phyloP scores from a whole-genome alignment of 2,888 invertebrate species.

The Drosophila gaucha region DNA sequence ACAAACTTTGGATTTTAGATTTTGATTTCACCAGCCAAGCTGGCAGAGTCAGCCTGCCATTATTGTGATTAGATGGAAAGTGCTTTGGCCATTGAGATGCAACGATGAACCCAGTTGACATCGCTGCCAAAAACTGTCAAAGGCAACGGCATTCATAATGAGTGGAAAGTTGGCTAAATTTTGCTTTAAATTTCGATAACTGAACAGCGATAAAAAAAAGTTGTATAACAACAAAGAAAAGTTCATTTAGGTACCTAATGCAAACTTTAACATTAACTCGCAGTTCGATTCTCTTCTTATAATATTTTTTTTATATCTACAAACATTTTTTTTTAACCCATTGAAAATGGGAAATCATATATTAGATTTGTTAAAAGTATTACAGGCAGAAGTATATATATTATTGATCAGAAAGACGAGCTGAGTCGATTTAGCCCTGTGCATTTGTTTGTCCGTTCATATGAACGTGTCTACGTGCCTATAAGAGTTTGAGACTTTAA shows the following conservation, averaged over 20 bases:
- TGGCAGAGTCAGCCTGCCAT: constrained; percentile 41
- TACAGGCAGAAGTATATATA: too few relatives aligned
- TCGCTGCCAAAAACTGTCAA: constrained; percentile 46
- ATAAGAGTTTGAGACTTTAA: too few relatives aligned
- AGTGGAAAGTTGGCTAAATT: constrained; percentile 66
- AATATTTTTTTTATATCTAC: neutral
- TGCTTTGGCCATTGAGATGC: constrained; percentile 48
- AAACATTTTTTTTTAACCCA: too few relatives aligned
- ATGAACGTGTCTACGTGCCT: too few relatives aligned
- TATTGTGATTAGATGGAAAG: constrained; percentile 55
- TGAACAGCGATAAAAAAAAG: constrained; percentile 1
- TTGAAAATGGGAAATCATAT: too few relatives aligned
- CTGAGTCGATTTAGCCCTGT: too few relatives aligned
- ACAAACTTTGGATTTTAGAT: constrained; percentile 25
- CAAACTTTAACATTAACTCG: neutral
- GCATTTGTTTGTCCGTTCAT: too few relatives aligned
- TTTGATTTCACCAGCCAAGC: constrained; percentile 28
- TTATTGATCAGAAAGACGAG: too few relatives aligned
- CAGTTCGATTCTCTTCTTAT: neutral
- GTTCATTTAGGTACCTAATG: neutral
- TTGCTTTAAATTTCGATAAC: constrained; percentile 23
- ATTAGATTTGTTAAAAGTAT: too few relatives aligned
- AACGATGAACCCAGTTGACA: constrained; percentile 61
- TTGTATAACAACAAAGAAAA: neutral
- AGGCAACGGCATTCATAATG: constrained; percentile 69